Percentiles rank a stretch among this genome's conserved stretches.
Evolutionary conservation across 2,888 invertebrate genomes (phyloP).

Genomic region (Atethmia centrago): DNA sequence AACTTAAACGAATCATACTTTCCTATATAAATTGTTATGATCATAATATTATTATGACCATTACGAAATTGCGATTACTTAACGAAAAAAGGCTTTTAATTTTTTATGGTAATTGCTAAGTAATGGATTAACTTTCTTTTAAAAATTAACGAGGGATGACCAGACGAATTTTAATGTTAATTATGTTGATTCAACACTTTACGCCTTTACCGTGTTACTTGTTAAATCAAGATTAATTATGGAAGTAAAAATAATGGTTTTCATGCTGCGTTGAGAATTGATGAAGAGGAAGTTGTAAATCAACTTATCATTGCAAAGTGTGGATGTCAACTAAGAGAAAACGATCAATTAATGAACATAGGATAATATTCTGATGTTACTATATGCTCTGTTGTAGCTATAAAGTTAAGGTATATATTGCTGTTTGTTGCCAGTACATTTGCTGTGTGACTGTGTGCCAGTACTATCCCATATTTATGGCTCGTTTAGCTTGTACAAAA

Average conservation of each 20-base stretch:
- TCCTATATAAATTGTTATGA: constrained; percentile 34
- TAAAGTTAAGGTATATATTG: constrained; percentile 9
- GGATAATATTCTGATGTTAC: neutral
- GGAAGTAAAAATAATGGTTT: constrained; percentile 38
- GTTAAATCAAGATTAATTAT: constrained; percentile 41
- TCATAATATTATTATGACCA: constrained; percentile 30
- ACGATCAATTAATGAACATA: constrained; percentile 16
- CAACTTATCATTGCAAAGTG: constrained; percentile 24
- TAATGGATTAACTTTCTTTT: constrained; percentile 44
- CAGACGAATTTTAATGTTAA: constrained; percentile 45
- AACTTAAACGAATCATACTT: constrained; percentile 28
- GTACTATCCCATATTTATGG: constrained; percentile 48
- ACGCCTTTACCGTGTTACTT: constrained; percentile 18
- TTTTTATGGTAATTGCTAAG: constrained; percentile 26
- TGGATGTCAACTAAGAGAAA: constrained; percentile 32
- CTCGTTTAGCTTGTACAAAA: constrained; percentile 34
- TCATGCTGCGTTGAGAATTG: constrained; percentile 7
- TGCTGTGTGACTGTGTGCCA: neutral
- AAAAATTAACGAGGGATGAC: constrained; percentile 60
- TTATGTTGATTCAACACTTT: constrained; percentile 54
- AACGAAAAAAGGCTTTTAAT: constrained; percentile 25
- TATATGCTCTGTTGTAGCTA: neutral
- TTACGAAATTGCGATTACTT: constrained; percentile 41
- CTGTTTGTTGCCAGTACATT: constrained; percentile 4
- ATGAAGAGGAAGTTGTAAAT: constrained; percentile 39